These are phyloP conservation scores for Procavia capensis DNA, from an alignment of 2,113 vertebrate species.

Conservation along the genomic window DNA sequence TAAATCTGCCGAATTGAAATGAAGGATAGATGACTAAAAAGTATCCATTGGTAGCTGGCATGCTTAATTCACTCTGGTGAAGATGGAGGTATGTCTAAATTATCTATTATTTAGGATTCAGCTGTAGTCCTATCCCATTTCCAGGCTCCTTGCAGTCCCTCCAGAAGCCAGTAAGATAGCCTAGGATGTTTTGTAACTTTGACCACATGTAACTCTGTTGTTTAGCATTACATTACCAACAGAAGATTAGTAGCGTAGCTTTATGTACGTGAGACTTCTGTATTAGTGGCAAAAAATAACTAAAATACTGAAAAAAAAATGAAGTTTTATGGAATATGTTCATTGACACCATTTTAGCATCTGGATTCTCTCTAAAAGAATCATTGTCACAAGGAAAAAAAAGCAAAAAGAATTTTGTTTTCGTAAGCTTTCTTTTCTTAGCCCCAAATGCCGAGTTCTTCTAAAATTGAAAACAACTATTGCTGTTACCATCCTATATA, in stretches of 20 bases:
- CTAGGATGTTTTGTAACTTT: constrained; percentile 9
- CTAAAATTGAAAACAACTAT: constrained; percentile 28
- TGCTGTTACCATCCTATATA: constrained; percentile 39
- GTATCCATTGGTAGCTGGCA: not conserved
- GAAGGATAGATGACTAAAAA: not conserved
- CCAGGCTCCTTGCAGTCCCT: not conserved
- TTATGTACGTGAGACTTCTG: not conserved
- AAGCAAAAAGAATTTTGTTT: not conserved
- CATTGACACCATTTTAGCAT: constrained; percentile 2
- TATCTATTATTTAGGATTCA: not conserved
- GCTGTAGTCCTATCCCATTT: not conserved
- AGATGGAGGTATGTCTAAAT: constrained; percentile 39
- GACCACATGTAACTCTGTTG: not conserved
- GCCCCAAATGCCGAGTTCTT: constrained; percentile 21
- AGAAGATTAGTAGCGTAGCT: not conserved
- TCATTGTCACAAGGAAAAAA: not conserved
- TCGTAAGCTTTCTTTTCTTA: constrained; percentile 42
- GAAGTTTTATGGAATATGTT: not conserved
- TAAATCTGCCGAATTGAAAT: not conserved
- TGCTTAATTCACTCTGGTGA: constrained; percentile 47
- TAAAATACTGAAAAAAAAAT: constrained; percentile 39
- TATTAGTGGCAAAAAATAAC: not conserved
- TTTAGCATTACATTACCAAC: not conserved
- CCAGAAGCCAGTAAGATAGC: not conserved
- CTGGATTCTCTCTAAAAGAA: constrained; percentile 26